Evolutionary conservation across 2,113 vertebrate genomes (phyloP).

Genomic region (Cololabis saira): DNA sequence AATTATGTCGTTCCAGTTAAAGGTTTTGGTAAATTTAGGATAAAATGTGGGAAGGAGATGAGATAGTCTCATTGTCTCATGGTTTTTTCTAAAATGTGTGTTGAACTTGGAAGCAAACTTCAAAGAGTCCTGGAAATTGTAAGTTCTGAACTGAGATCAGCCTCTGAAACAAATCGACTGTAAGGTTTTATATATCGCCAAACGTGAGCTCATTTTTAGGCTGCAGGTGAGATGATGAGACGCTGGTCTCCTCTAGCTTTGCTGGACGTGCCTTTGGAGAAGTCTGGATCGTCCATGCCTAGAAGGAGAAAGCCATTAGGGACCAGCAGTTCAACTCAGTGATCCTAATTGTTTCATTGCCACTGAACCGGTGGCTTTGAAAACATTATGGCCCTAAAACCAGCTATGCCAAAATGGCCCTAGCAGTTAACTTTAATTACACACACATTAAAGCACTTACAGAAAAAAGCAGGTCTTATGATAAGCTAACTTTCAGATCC

Average conservation of each 20-base stretch:
- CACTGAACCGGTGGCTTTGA: constrained; percentile 66
- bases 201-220: neutral
- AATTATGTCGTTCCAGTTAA: neutral
- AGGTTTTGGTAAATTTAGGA: neutral
- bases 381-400: constrained; percentile 64
- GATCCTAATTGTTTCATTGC: constrained; percentile 76
- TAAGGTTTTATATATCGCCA: neutral
- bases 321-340: constrained; percentile 63
- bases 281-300: constrained; percentile 67
- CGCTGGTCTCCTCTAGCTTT: constrained; percentile 32
- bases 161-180: constrained; percentile 17
- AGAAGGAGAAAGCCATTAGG: constrained; percentile 58
- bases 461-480: constrained; percentile 57
- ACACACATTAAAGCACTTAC: constrained; percentile 73
- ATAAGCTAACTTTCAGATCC: constrained; percentile 57
- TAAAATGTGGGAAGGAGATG: constrained; percentile 21
- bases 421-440: constrained; percentile 75
- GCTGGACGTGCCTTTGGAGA: constrained; percentile 57
- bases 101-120: constrained; percentile 32
- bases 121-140: constrained; percentile 26
- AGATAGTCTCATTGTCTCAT: constrained; percentile 45
- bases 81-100: constrained; percentile 42
- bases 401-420: constrained; percentile 56
- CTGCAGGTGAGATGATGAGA: constrained; percentile 16
- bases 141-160: constrained; percentile 37